These are phyloP conservation scores for Craseonycteris thonglongyai DNA, from an alignment of 2,113 vertebrate genomes.

Conservation along the genomic window DNA sequence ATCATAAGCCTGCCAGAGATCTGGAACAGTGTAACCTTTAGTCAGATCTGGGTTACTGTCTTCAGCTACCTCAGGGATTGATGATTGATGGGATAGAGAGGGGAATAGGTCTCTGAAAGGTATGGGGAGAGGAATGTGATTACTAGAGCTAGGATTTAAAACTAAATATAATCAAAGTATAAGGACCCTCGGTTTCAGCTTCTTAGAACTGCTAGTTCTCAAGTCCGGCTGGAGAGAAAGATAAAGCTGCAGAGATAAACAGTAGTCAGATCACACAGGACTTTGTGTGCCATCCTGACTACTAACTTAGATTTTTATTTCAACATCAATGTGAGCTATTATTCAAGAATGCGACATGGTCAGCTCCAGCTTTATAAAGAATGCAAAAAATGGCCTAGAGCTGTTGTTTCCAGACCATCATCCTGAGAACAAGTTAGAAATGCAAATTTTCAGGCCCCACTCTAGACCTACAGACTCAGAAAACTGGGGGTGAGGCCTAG, in stretches of 20 bases:
- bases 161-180: too few species aligned
- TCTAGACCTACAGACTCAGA: not conserved
- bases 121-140: too few species aligned
- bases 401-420: not conserved
- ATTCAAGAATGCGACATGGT: not conserved
- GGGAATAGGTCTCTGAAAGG: too few species aligned
- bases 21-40: too few species aligned
- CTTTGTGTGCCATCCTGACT: not conserved
- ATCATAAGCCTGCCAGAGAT: too few species aligned
- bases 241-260: not conserved
- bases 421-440: not conserved
- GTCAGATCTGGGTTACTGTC: too few species aligned
- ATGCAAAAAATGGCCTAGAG: not conserved
- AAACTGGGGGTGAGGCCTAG: not conserved
- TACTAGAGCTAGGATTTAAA: too few species aligned
- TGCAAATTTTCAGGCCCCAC: not conserved
- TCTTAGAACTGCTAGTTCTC: not conserved
- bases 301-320: slow-evolving; percentile 10
- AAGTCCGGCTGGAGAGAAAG: not conserved
- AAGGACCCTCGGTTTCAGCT: too few species aligned
- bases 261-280: not conserved
- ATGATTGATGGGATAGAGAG: too few species aligned
- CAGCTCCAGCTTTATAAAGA: not conserved
- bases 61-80: too few species aligned
- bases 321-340: not conserved